Conservation (phyloP, 2,797 vertebrate species). For the Antrozous pallidus region DNA sequence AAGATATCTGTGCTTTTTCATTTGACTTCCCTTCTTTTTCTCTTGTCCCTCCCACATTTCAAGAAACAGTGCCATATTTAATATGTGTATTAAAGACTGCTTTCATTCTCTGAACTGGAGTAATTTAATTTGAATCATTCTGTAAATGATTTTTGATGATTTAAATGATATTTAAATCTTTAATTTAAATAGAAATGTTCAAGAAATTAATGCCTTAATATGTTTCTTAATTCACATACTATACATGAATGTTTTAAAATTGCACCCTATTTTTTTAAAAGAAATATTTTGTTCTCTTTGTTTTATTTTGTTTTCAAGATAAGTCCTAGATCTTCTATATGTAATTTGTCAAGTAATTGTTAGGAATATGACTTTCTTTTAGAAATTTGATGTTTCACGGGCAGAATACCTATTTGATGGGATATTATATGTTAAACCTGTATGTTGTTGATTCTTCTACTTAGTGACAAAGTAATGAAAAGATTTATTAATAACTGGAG, state of each 20-base stretch:
- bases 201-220: background rate
- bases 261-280: background rate
- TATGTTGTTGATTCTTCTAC: background rate
- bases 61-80: background rate
- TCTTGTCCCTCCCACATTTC: background rate
- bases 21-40: background rate
- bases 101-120: conserved; percentile 17
- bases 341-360: conserved; percentile 23
- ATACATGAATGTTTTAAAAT: background rate
- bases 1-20: background rate
- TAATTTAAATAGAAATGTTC: conserved; percentile 25
- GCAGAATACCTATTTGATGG: background rate
- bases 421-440: background rate
- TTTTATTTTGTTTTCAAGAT: conserved; percentile 40
- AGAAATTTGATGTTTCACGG: background rate
- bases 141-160: too few species aligned
- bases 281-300: background rate
- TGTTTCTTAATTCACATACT: background rate
- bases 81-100: background rate
- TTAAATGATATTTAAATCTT: too few species aligned
- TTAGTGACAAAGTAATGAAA: background rate
- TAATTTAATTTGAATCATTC: conserved; percentile 7
- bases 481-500: background rate
- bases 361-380: conserved; percentile 5
- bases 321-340: background rate